These are phyloP conservation scores for Drosophila nigrodunni DNA, from an alignment of 1,140 invertebrate genomes.

Conservation along the genomic window DNA sequence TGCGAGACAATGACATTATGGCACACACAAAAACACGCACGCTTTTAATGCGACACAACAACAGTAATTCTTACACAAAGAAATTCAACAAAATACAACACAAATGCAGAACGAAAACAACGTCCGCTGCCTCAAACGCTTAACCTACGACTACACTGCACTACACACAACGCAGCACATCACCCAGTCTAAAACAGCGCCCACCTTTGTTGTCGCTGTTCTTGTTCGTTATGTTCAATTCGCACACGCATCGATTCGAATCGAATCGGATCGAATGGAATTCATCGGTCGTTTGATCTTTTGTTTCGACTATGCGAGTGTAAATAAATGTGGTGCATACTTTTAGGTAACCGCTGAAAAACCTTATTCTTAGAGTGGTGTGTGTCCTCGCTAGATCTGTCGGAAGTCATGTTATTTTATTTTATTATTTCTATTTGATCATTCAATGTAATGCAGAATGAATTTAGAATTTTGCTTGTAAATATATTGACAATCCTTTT, in stretches of 20 bases:
- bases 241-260: slow-evolving; percentile 29
- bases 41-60: slow-evolving; percentile 10
- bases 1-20: slow-evolving; percentile 48
- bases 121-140: slow-evolving; percentile 61
- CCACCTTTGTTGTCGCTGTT: slow-evolving; percentile 47
- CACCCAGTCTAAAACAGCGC: slow-evolving; percentile 27
- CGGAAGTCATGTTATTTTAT: too few species aligned
- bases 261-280: slow-evolving; percentile 12
- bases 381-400: slow-evolving; percentile 15
- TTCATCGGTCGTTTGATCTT: slow-evolving; percentile 26
- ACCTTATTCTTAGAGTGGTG: neutral
- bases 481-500: too few species aligned
- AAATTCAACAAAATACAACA: slow-evolving; percentile 4
- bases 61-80: slow-evolving; percentile 2
- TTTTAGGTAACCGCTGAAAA: slow-evolving; percentile 27
- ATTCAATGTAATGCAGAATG: too few species aligned
- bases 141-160: slow-evolving; percentile 56
- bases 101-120: slow-evolving; percentile 10
- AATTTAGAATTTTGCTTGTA: too few species aligned
- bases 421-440: too few species aligned
- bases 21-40: slow-evolving; percentile 2
- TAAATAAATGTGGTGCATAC: slow-evolving; percentile 32
- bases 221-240: slow-evolving; percentile 36
- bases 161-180: slow-evolving; percentile 22
- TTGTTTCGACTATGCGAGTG: neutral